These are phyloP conservation scores for Irena cyanogastra DNA, from an alignment of 2,113 vertebrate genomes.

Conservation along the genomic window DNA sequence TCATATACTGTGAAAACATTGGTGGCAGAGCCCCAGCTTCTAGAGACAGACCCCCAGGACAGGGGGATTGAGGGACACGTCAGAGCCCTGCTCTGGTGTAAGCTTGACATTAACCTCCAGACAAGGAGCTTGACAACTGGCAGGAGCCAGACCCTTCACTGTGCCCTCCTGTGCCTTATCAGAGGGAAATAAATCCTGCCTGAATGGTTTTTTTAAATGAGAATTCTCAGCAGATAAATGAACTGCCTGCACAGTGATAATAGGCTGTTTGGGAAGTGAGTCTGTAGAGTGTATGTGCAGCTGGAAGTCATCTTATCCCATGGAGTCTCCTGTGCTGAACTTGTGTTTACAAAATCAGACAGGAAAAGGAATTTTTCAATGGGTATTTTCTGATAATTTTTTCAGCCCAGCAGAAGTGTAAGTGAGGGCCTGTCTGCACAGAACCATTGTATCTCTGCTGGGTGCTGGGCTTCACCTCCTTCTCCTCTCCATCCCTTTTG, in stretches of 20 bases:
- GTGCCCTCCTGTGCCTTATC: constrained; percentile 35
- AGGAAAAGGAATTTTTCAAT: constrained; percentile 3
- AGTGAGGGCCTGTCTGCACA: neutral
- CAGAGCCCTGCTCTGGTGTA: neutral
- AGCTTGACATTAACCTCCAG: neutral
- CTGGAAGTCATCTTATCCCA: constrained; percentile 39
- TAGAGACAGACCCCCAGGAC: neutral
- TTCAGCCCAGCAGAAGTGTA: neutral
- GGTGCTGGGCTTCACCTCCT: neutral
- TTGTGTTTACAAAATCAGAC: neutral
- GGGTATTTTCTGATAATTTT: neutral
- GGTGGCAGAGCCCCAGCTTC: neutral
- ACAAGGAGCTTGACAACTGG: neutral
- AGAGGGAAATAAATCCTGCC: constrained; percentile 19
- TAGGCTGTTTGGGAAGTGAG: neutral
- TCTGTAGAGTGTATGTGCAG: neutral
- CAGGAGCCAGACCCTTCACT: constrained; percentile 16
- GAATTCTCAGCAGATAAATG: constrained; percentile 29
- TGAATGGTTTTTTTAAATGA: constrained; percentile 8
- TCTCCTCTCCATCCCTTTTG: neutral
- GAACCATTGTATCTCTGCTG: neutral
- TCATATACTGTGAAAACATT: rapidly evolving
- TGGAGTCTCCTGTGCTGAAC: constrained; percentile 3
- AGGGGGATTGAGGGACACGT: neutral
- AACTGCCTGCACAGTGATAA: constrained; percentile 14